Evolutionary conservation across 2,113 vertebrate genomes (phyloP).

Genomic region (Colinus virginianus): DNA sequence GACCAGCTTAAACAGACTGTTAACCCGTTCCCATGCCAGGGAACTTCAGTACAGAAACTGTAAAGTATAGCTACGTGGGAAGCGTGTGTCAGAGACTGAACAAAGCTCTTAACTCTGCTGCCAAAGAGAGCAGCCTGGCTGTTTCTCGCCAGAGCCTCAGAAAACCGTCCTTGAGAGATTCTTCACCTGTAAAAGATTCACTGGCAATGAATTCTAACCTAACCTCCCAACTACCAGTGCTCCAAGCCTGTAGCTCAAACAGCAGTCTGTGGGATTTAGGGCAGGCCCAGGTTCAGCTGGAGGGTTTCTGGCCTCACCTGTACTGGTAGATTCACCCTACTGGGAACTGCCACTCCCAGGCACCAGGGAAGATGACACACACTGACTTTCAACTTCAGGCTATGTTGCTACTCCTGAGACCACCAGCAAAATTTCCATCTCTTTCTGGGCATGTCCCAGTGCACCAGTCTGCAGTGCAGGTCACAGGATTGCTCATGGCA

Average conservation of each 20-base stretch:
- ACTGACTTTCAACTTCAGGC: background rate
- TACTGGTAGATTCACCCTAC: background rate
- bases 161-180: background rate
- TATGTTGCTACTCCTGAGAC: background rate
- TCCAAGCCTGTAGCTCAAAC: background rate
- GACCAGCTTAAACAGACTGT: background rate
- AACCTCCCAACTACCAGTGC: background rate
- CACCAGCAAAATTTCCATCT: background rate
- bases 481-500: background rate
- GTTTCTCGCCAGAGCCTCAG: background rate
- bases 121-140: background rate
- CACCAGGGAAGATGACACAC: background rate
- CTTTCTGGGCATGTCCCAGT: background rate
- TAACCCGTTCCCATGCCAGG: slow-evolving; percentile 6
- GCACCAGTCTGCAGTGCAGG: background rate
- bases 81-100: background rate
- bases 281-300: background rate
- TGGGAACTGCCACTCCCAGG: background rate
- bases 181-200: background rate
- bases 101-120: background rate
- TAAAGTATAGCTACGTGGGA: background rate
- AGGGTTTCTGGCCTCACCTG: background rate
- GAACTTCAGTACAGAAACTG: background rate
- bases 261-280: background rate
- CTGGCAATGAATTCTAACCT: rapidly evolving